Evolutionary conservation across 2,888 invertebrate species (phyloP).

Genomic region (Stictocephala bisonia): DNA sequence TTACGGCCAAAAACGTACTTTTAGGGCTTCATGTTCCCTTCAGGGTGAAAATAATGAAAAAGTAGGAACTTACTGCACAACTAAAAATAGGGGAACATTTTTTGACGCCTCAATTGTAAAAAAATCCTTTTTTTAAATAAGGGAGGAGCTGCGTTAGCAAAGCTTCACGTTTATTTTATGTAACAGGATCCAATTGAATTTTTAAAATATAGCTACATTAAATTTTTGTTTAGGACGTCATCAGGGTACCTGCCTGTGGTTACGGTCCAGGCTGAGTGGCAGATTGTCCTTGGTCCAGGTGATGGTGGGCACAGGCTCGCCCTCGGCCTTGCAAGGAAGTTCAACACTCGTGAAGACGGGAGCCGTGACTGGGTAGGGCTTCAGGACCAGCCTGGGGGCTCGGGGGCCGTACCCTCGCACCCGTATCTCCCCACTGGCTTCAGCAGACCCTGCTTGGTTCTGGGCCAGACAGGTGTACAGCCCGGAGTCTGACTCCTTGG

Average conservation of each 20-base stretch:
- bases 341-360: conserved; percentile 80
- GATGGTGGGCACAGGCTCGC: conserved; percentile 79
- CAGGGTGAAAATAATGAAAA: too few species aligned
- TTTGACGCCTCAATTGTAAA: too few species aligned
- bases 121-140: not conserved
- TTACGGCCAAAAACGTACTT: too few species aligned
- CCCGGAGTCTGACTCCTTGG: conserved; percentile 77
- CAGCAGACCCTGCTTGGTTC: conserved; percentile 78
- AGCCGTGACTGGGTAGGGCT: conserved; percentile 82
- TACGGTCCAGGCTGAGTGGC: conserved; percentile 59
- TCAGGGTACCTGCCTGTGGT: conserved; percentile 60
- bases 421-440: conserved; percentile 75
- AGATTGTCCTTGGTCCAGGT: conserved; percentile 89
- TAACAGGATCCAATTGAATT: too few species aligned
- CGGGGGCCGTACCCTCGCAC: conserved; percentile 68
- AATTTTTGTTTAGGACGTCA: too few species aligned
- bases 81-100: too few species aligned
- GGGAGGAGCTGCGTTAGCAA: too few species aligned
- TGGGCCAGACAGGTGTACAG: conserved; percentile 82
- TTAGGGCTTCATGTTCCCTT: too few species aligned
- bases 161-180: too few species aligned
- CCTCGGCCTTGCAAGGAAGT: conserved; percentile 85
- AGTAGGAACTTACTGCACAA: too few species aligned
- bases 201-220: too few species aligned
- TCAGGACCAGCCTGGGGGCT: conserved; percentile 74